Conservation (phyloP, 53 echinoderm and acorn worm genomes). For the Temnopleurus reevesii region DNA sequence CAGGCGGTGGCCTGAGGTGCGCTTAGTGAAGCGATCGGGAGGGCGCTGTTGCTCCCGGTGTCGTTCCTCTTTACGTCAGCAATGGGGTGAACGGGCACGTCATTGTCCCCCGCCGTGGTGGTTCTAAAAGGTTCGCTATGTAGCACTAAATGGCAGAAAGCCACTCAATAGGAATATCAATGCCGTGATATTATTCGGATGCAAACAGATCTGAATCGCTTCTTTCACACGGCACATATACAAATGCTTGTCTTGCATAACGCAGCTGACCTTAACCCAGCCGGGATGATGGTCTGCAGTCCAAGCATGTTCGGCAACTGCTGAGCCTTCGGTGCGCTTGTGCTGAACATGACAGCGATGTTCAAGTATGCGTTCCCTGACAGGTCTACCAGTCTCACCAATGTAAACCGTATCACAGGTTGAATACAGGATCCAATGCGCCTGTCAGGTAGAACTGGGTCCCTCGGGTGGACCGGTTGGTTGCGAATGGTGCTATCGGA, state of each 20-base stretch:
- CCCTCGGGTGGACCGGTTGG: not conserved
- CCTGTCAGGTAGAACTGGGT: not conserved
- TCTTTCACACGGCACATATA: not conserved
- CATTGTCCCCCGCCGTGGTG: no score
- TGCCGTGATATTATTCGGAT: no score
- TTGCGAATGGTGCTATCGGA: not conserved
- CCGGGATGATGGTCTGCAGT: not conserved
- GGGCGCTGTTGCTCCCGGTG: no score
- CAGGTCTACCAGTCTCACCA: not conserved
- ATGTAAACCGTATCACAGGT: not conserved
- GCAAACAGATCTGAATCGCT: no score
- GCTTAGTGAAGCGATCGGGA: no score
- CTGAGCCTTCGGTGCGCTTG: no score
- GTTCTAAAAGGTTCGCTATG: no score
- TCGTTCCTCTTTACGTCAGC: no score
- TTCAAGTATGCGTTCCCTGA: not conserved
- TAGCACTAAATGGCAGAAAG: no score
- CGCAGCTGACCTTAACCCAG: conserved; percentile 8
- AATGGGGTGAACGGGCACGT: no score
- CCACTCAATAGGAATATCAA: no score
- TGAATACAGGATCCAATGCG: not conserved
- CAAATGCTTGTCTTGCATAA: conserved; percentile 20
- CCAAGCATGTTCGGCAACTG: conserved; percentile 43
- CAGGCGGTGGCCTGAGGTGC: no score
- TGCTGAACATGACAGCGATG: not conserved